Evolutionary conservation across 2,888 invertebrate genomes (phyloP), one percentile per base, ranked within the genome.

Genomic region (Pyrgus malvae): DNA sequence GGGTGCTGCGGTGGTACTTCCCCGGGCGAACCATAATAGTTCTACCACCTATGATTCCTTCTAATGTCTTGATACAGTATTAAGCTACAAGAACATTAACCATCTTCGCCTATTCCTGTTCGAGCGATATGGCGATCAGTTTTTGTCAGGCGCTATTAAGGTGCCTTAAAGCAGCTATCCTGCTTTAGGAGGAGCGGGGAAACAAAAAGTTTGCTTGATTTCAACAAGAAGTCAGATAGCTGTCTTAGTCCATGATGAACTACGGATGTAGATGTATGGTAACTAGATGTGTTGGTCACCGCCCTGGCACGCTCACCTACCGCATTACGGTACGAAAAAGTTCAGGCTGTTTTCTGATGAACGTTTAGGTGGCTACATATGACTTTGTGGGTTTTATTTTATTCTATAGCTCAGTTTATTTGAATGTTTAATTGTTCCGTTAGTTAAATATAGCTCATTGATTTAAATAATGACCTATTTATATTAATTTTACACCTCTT

Each of bases 241-340:
- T 16, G 17, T 38, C 42, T 16, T 27, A 44, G 37, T 35, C 27
- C 25, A 25, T 7, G 44, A 40, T 14, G 23, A 21, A 25, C 33
- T 33, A 41, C 57, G 59, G 62, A 66, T 59, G 61, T 63, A 65
- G 59, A 61, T 63, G 57, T 64, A 62, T 60, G 60, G 61, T 61
- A 65, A 62, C 62, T 62, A 62, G 65, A 60, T 63, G 41, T 33
- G 50, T 23, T 29, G 48, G 48, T 14, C 11, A 55, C 60, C 29
- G 48, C 29, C 23, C 35, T 23, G 27, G 37, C 27, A 27, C 41
- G 50, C 41, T 41, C 66, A 70, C 70, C 67, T 70, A 72, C 72
- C 70, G 67, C 70, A 71, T 50, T 49, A 50, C 65, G 54, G 57
- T 54, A 58, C 69, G 65, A 72, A 74, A 74, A 74, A 74, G 67